Evolutionary conservation across 2,797 vertebrate genomes (phyloP).

Genomic region (Mormyrops attenuatus): DNA sequence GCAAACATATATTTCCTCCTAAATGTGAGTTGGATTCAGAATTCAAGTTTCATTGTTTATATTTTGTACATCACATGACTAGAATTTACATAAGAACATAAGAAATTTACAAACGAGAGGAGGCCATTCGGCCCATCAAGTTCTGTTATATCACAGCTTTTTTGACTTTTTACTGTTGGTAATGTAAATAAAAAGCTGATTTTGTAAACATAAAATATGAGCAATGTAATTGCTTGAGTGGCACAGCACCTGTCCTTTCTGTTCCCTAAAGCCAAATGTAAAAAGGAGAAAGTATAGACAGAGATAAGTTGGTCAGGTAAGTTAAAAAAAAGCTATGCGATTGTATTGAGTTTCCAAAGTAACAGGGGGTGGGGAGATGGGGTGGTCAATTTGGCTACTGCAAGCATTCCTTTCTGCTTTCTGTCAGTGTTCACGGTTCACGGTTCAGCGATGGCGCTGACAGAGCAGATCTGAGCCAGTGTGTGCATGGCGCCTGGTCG

Average conservation of each 20-base stretch:
- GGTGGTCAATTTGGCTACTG: constrained; percentile 16
- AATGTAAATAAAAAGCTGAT: not conserved
- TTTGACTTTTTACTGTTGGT: not conserved
- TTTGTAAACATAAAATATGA: not conserved
- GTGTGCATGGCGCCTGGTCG: constrained; percentile 24
- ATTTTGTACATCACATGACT: not conserved
- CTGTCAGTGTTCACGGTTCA: constrained; percentile 30
- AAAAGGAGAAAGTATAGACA: constrained; percentile 1
- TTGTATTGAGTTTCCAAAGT: constrained; percentile 37
- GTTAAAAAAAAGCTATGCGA: constrained; percentile 27
- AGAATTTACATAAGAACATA: not conserved
- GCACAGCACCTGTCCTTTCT: not conserved
- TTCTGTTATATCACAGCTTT: not conserved
- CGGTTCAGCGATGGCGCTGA: constrained; percentile 32
- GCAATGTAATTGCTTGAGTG: not conserved
- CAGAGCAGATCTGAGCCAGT: constrained; percentile 28
- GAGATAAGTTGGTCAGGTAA: constrained; percentile 5
- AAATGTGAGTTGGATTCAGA: not conserved
- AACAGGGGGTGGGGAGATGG: not conserved
- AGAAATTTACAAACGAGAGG: too few species aligned
- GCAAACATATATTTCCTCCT: not conserved
- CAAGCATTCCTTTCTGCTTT: constrained; percentile 31
- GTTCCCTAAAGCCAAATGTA: not conserved
- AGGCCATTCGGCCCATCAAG: too few species aligned
- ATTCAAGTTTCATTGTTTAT: not conserved